These are phyloP conservation scores for Amiota communis DNA, from an alignment of 2,888 invertebrate genomes.

Conservation along the genomic window DNA sequence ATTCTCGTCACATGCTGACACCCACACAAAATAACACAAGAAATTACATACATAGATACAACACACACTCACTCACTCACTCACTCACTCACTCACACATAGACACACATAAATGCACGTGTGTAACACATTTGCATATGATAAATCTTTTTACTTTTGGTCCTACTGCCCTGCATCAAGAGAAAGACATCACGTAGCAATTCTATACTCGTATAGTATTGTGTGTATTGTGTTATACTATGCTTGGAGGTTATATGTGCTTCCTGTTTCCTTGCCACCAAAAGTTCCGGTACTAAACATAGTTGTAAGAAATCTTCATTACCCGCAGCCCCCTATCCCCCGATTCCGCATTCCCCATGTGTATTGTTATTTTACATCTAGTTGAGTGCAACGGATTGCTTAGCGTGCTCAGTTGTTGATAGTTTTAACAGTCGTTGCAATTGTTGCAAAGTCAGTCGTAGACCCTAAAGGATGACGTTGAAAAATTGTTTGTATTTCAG, in stretches of 20 bases:
- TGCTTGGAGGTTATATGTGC: constrained; percentile 47
- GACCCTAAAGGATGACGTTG: constrained; percentile 51
- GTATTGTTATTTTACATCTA: too few species aligned
- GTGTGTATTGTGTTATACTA: constrained; percentile 40
- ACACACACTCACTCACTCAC: too few species aligned
- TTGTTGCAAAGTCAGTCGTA: constrained; percentile 36
- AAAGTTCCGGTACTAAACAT: constrained; percentile 53
- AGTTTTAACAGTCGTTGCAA: constrained; percentile 44
- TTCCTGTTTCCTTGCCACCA: constrained; percentile 63
- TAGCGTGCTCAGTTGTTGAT: constrained; percentile 47
- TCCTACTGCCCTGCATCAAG: constrained; percentile 56
- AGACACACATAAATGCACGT: constrained; percentile 22
- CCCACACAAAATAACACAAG: too few species aligned
- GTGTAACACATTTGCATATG: constrained; percentile 13
- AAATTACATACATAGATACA: neutral
- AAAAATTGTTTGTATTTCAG: constrained; percentile 62
- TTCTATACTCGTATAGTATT: constrained; percentile 33
- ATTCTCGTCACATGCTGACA: too few species aligned
- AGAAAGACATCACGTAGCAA: constrained; percentile 65
- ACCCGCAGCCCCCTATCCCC: too few species aligned
- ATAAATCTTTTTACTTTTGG: constrained; percentile 52
- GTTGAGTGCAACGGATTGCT: constrained; percentile 23
- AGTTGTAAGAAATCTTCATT: too few species aligned
- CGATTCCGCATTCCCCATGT: too few species aligned
- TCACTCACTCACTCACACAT: constrained; percentile 28